Base-by-base conservation (phyloP, 35 echinoderm and acorn worm species). In the Stichopus chloronotus region DNA sequence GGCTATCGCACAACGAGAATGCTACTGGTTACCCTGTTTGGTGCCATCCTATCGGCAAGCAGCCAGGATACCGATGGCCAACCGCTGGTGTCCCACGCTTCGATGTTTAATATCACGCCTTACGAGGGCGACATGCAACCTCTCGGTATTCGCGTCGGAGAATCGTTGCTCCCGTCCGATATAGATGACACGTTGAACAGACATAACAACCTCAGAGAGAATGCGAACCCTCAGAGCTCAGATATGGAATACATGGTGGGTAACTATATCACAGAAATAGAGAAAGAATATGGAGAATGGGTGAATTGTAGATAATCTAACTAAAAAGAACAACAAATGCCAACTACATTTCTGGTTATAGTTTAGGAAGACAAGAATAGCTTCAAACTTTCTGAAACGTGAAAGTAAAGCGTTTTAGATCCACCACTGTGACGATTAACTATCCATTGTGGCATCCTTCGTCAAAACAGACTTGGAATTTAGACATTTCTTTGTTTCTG, bases 231-330 rank as follows among this genome's bases (percentile, higher is more conserved):
- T 3, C 90, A 72, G 16, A 22, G 71, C 21, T 94, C 94, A 10
- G 90, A 94, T 76, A 94, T 94, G 94, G 94, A 94, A 8, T 88
- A 94, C 81, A 94, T 94, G 94, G 94, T 94, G 22, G 54, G 85
- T 4, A 63, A 9, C 58, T 43, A 4, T 14, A 7, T 77, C 23
- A 8, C 87, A 43, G 3, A 16, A 5, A 83, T 5, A 16, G 7
- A 16, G 14, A 23, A 23, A 24, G 52, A 52, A 20, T 7, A 23
- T 83, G n/a, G 43, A 16, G n/a, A 16, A 6, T 14, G 5, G n/a
- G 16, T 8, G n/a, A 23, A 20, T 24, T 5, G 22, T 13, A 13
- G 22, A 72, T 43, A 43, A 43, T 43, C 30, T 43, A 43, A 43
- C 30, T 43, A 43, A 43, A 43, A 43, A 43, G 30, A 43, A 43